A percentile compares a stretch with the other conserved stretches of the same genome.
phyloP scores from a whole-genome alignment of 2,113 vertebrate species.

The Pterocles burchelli region DNA sequence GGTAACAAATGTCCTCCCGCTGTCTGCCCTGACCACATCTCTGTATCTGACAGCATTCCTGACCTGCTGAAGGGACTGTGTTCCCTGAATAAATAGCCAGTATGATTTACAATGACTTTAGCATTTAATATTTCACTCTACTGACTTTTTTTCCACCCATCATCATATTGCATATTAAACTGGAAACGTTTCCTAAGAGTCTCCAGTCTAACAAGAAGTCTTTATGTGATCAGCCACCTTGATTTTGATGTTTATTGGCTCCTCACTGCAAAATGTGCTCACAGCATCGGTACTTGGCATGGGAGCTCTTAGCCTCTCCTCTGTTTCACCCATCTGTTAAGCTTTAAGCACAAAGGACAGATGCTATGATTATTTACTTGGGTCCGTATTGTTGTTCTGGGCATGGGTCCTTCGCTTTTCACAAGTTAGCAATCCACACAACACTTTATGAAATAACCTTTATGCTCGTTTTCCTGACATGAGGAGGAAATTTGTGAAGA shows the following conservation, averaged over 20 bases:
- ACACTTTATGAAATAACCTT: constrained; percentile 52
- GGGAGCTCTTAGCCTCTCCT: background rate
- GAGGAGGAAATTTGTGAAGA: constrained; percentile 33
- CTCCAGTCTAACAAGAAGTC: constrained; percentile 4
- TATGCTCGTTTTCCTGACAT: constrained; percentile 36
- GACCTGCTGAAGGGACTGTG: background rate
- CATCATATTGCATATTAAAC: background rate
- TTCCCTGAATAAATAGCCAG: background rate
- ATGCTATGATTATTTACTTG: constrained; percentile 34
- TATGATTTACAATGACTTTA: background rate
- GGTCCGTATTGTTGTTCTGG: constrained; percentile 16
- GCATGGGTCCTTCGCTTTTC: constrained; percentile 16
- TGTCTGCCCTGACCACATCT: background rate
- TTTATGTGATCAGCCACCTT: constrained; percentile 10
- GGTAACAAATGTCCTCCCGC: background rate
- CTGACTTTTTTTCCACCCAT: background rate
- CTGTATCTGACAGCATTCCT: background rate
- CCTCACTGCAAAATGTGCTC: background rate
- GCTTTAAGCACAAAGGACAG: background rate
- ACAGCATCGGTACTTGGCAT: background rate
- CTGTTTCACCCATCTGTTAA: background rate
- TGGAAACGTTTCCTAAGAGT: background rate
- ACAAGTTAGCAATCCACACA: constrained; percentile 12
- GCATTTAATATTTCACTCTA: background rate
- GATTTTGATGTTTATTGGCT: background rate